Conservation (phyloP, 37 sponge, comb jelly and placozoan species). For the Cliona cf. orientalis region DNA sequence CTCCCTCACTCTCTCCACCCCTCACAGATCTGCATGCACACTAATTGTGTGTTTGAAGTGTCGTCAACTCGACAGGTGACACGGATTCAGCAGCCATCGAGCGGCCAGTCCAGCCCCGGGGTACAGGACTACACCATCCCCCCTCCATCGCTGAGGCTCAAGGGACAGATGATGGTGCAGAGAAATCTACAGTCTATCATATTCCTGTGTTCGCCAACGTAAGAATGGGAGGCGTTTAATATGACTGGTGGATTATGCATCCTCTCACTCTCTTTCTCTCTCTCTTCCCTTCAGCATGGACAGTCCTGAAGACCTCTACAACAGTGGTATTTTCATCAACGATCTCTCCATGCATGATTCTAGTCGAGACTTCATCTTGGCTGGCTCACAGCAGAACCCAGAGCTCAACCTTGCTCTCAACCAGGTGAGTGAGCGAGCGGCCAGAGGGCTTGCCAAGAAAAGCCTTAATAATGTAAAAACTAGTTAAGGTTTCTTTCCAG, state of each 20-base stretch:
- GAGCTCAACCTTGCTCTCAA: slow-evolving; percentile 61
- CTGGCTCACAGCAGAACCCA: slow-evolving; percentile 63
- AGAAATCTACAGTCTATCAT: not conserved
- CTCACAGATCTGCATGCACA: slow-evolving; percentile 36
- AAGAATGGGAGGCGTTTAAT: not conserved
- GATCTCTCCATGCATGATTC: slow-evolving; percentile 82
- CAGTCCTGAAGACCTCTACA: slow-evolving; percentile 67
- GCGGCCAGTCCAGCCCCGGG: not conserved
- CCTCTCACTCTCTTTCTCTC: not conserved
- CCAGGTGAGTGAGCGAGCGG: slow-evolving; percentile 20
- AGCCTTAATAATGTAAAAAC: too few relatives aligned
- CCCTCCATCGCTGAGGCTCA: slow-evolving; percentile 44
- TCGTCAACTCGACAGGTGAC: slow-evolving; percentile 23
- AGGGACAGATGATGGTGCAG: slow-evolving; percentile 71
- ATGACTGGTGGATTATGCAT: too few relatives aligned
- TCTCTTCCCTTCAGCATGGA: slow-evolving; percentile 36
- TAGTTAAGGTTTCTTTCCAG: too few relatives aligned
- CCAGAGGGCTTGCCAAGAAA: too few relatives aligned
- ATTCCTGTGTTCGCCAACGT: slow-evolving; percentile 82
- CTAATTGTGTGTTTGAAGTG: slow-evolving; percentile 58
- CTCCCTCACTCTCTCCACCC: not conserved
- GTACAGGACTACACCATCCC: slow-evolving; percentile 12
- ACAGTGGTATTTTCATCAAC: slow-evolving; percentile 60
- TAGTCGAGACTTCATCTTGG: slow-evolving; percentile 67
- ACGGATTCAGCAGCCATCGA: not conserved